phyloP scores from a whole-genome alignment of 2,113 vertebrate species.

The Hipposideros armiger region DNA sequence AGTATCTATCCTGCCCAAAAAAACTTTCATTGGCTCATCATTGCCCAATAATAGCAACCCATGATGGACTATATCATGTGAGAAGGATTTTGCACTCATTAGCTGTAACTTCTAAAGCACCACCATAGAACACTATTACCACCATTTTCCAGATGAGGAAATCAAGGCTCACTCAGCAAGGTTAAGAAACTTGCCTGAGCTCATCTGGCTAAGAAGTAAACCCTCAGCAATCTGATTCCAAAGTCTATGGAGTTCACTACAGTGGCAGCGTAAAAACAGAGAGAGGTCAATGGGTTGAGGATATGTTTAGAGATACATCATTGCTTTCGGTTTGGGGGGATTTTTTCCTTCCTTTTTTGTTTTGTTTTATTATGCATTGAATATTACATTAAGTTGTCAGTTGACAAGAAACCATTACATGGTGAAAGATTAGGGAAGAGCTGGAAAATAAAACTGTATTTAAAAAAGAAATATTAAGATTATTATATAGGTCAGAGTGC shows the following conservation, averaged over 20 bases:
- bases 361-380: background rate
- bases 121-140: background rate
- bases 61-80: background rate
- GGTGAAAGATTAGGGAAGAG: slow-evolving; percentile 2
- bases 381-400: slow-evolving; percentile 20
- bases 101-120: background rate
- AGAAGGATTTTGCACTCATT: background rate
- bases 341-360: background rate
- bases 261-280: background rate
- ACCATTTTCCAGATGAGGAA: slow-evolving; percentile 1
- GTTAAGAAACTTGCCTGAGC: background rate
- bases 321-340: background rate
- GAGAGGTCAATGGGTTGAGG: background rate
- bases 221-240: background rate
- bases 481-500: background rate
- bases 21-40: background rate
- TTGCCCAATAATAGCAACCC: background rate
- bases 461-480: slow-evolving; percentile 49
- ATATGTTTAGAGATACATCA: background rate
- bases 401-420: slow-evolving; percentile 53
- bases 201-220: background rate
- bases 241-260: background rate
- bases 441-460: background rate
- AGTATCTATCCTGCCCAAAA: background rate
- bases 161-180: slow-evolving; percentile 45